Evolutionary conservation across 2,888 invertebrate species (phyloP).

Genomic region (Timema podura): DNA sequence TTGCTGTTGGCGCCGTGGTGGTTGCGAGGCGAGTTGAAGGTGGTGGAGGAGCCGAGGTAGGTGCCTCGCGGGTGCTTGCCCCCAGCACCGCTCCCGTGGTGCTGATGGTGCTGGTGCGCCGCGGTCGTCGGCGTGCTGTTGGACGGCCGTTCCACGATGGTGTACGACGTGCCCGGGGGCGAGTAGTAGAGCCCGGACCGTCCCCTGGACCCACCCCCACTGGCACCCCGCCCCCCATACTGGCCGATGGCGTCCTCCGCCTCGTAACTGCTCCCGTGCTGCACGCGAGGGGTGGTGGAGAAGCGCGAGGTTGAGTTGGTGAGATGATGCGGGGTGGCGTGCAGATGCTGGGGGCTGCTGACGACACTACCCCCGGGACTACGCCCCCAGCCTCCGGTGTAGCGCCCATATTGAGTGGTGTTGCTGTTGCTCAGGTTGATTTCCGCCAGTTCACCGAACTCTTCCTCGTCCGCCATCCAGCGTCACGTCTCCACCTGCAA

Average conservation of each 20-base stretch:
- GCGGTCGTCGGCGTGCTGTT: slow-evolving; percentile 23
- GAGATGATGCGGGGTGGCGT: slow-evolving; percentile 27
- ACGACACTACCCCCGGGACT: slow-evolving; percentile 37
- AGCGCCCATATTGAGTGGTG: slow-evolving; percentile 35
- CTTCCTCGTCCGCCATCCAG: slow-evolving; percentile 42
- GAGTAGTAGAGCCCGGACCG: slow-evolving; percentile 73
- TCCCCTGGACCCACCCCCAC: slow-evolving; percentile 45
- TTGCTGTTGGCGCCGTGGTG: slow-evolving; percentile 50
- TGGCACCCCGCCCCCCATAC: slow-evolving; percentile 45
- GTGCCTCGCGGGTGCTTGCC: slow-evolving; percentile 53
- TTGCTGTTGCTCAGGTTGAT: slow-evolving; percentile 36
- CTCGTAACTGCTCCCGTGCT: slow-evolving; percentile 38
- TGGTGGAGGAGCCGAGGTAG: slow-evolving; percentile 64
- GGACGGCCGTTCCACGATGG: slow-evolving; percentile 68
- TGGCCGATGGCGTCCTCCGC: slow-evolving; percentile 46
- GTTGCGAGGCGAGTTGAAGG: slow-evolving; percentile 37
- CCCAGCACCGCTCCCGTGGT: background rate
- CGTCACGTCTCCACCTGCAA: slow-evolving; percentile 43
- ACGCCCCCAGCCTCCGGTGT: slow-evolving; percentile 34
- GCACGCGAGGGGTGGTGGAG: slow-evolving; percentile 20
- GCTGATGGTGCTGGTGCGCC: slow-evolving; percentile 5
- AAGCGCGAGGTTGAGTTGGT: slow-evolving; percentile 18
- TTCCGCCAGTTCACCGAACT: slow-evolving; percentile 46
- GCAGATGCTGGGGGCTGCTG: slow-evolving; percentile 40
- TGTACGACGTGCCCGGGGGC: slow-evolving; percentile 84